Evolutionary conservation across 2,113 vertebrate species (phyloP), one percentile per base, ranked within the genome.

Genomic region (Octodon degus): DNA sequence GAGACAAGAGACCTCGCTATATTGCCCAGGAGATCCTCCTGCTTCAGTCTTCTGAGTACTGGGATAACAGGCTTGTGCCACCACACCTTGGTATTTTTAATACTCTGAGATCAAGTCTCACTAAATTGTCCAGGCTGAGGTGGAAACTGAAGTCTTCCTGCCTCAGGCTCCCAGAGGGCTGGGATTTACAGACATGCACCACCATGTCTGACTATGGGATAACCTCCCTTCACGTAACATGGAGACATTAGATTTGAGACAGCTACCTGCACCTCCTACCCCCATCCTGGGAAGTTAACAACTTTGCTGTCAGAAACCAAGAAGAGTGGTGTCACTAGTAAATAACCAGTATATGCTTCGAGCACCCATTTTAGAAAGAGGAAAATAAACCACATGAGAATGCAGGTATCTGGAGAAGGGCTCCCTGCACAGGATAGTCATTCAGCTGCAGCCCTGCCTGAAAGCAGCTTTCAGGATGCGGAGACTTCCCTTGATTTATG

Each of bases 401-500:
- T 7, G 62, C 14, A 87, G 68, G 68, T 20, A 72, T 89, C 86
- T 50, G 34, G 27, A 91, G 58, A 82, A 89, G 62, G 47, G 40
- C 62, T 95, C 63, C 62, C 32, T 70, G 70, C 43, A 27, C 55
- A 27, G 19, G 24, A 81, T 24, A 65, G 32, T 65, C 62, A 72
- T 79, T 67, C 19, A n/a, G 68, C n/a, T 34, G 77, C 62, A 65
- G 37, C 53, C 79, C 37, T 60, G 86, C 79, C 80, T 68, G 53
- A 63, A 84, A 67, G 89, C n/a, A 67, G 79, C 24, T 91, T 77
- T 67, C 5, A 47, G 62, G 88, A 95, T 87, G 47, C 88, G 91
- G 67, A 83, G 92, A 89, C 47, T 89, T 94, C 43, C 80, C 55
- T 58, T 81, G 16, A 86, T 62, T 92, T 74, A 94, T 22, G 50